These are phyloP conservation scores for Calidris pygmaea DNA, from an alignment of 2,113 vertebrate species.

Conservation along the genomic window DNA sequence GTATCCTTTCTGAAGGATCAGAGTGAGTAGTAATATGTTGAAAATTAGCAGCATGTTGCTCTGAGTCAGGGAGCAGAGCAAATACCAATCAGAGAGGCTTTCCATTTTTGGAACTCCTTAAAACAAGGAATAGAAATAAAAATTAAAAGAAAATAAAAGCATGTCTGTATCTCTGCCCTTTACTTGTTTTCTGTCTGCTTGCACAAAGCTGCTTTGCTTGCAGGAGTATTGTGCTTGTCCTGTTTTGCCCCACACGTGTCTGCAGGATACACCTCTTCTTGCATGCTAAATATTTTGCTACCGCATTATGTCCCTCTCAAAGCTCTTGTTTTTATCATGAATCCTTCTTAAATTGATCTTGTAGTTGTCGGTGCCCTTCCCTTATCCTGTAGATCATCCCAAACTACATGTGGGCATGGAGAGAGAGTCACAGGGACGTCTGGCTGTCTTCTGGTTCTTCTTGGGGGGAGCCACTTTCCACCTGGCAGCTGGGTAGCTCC, in stretches of 20 bases:
- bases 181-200: background rate
- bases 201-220: background rate
- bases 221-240: background rate
- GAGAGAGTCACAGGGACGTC: background rate
- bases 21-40: background rate
- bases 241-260: rapidly evolving
- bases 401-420: rapidly evolving
- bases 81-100: background rate
- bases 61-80: background rate
- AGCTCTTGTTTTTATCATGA: background rate
- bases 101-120: background rate
- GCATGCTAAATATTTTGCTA: background rate
- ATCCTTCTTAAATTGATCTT: background rate
- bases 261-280: background rate
- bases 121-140: background rate
- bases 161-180: background rate
- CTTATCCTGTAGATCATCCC: background rate
- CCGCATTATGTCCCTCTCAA: background rate
- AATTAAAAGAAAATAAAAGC: background rate
- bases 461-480: background rate
- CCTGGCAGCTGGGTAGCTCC: background rate
- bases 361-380: background rate
- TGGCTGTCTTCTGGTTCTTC: background rate
- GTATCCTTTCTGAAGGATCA: background rate
- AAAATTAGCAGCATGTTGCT: background rate